Percentiles rank a stretch among this genome's conserved stretches.
Evolutionary conservation across 2,113 vertebrate species (phyloP).

Genomic region (Balaenoptera acutorostrata): DNA sequence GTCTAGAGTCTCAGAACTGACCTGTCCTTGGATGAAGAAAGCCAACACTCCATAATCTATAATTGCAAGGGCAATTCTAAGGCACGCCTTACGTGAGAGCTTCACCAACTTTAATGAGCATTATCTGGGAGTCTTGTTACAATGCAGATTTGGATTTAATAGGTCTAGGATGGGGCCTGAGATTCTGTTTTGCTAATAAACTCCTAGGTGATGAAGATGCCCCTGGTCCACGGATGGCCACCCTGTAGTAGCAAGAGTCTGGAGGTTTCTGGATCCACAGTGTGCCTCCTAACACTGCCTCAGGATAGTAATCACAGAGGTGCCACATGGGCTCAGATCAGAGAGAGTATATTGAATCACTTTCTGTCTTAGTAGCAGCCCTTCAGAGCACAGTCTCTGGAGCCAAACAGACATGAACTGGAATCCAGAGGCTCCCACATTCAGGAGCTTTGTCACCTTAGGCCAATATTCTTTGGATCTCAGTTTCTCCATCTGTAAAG

Average conservation of each 20-base stretch:
- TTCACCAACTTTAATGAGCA: neutral
- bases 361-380: neutral
- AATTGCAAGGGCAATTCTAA: neutral
- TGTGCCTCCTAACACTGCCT: neutral
- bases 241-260: neutral
- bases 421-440: neutral
- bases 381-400: neutral
- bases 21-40: neutral
- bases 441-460: neutral
- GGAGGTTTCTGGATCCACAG: neutral
- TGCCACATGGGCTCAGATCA: neutral
- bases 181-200: neutral
- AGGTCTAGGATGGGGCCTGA: neutral
- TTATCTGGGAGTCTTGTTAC: neutral
- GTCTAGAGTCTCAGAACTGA: neutral
- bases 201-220: too few relatives aligned
- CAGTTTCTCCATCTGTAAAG: neutral
- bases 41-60: neutral
- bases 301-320: neutral
- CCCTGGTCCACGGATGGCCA: neutral
- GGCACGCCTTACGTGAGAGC: neutral
- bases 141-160: neutral
- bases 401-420: neutral
- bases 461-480: neutral
- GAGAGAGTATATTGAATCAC: neutral